These are phyloP conservation scores for Phrynocephalus vlangalii DNA, from an alignment of 2,797 vertebrate genomes.

Conservation along the genomic window DNA sequence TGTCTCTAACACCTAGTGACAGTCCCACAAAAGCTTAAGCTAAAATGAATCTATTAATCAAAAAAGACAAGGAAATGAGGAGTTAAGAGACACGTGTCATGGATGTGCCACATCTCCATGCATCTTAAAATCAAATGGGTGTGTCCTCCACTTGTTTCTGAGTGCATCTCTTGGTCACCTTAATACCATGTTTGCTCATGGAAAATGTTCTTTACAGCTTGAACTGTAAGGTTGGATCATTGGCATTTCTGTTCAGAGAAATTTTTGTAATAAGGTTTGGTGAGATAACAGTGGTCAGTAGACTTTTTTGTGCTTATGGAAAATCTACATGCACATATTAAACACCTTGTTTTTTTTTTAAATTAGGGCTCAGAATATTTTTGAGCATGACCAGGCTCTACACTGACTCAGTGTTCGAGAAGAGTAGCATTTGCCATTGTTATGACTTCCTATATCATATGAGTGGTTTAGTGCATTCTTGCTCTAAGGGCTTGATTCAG, in stretches of 20 bases:
- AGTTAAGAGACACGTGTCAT: background rate
- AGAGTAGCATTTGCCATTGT: no score
- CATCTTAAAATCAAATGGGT: background rate
- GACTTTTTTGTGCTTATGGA: background rate
- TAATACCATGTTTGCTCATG: background rate
- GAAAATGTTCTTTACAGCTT: background rate
- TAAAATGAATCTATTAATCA: background rate
- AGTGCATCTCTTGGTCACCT: background rate
- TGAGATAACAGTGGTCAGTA: background rate
- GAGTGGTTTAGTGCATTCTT: no score
- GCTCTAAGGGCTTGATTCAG: no score
- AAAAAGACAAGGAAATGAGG: background rate
- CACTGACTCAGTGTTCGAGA: no score
- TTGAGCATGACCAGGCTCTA: background rate
- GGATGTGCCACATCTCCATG: background rate
- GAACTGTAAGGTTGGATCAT: background rate
- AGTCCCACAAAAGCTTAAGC: background rate
- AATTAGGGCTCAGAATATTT: background rate
- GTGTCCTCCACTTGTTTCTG: background rate
- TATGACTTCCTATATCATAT: no score
- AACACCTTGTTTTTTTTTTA: background rate
- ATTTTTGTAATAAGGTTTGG: background rate
- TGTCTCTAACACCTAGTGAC: no score
- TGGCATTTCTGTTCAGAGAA: background rate
- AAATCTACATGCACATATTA: background rate